Conservation (phyloP, 2,888 invertebrate genomes). For the Suillia variegata region DNA sequence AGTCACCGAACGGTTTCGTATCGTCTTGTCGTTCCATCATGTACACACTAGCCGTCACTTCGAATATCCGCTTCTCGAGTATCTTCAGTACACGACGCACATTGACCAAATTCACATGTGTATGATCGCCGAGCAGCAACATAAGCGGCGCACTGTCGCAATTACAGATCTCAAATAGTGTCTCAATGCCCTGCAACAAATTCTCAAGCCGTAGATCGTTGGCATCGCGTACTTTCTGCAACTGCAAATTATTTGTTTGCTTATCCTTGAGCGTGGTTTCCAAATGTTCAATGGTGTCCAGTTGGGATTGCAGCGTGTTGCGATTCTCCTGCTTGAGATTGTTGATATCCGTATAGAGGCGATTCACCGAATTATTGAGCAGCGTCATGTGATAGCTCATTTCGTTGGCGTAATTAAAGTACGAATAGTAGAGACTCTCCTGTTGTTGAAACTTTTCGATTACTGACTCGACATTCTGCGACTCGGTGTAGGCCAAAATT, state of each 20-base stretch:
- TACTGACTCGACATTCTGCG: conserved; percentile 45
- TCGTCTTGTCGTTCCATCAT: conserved; percentile 45
- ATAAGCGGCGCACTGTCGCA: conserved; percentile 64
- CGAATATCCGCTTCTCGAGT: conserved; percentile 64
- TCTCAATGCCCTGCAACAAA: conserved; percentile 47
- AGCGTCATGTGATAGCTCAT: conserved; percentile 57
- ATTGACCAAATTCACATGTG: conserved; percentile 66
- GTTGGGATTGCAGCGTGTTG: conserved; percentile 41
- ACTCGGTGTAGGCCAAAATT: conserved; percentile 50
- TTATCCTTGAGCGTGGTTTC: conserved; percentile 41
- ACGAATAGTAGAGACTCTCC: conserved; percentile 58
- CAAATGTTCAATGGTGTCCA: conserved; percentile 41
- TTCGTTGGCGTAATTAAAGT: conserved; percentile 59
- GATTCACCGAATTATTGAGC: conserved; percentile 51
- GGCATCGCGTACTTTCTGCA: conserved; percentile 32
- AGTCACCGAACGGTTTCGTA: conserved; percentile 27
- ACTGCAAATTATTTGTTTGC: conserved; percentile 36
- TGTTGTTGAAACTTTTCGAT: conserved; percentile 57
- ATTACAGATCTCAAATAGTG: conserved; percentile 60
- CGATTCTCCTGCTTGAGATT: conserved; percentile 42
- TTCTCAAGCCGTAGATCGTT: conserved; percentile 44
- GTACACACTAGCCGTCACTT: conserved; percentile 64
- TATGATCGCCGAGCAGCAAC: conserved; percentile 65
- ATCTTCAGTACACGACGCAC: conserved; percentile 64
- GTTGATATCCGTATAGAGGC: conserved; percentile 51